Evolutionary conservation across 2,888 invertebrate species (phyloP), one percentile per base, ranked within the genome.

Genomic region (Lepidochitona cinerea): DNA sequence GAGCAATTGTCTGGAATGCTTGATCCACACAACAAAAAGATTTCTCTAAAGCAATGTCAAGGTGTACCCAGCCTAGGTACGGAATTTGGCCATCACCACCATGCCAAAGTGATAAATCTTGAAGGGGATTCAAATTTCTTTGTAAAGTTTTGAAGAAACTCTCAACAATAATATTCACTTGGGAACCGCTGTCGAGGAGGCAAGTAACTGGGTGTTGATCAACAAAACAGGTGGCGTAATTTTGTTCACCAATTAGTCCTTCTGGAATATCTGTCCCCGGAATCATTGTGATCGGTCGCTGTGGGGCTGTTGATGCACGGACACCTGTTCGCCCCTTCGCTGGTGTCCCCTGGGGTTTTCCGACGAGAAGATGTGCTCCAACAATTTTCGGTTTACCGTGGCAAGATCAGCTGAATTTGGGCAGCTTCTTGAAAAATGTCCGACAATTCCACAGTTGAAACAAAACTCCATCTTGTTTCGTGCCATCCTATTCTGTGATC

Each of bases 161-260:
- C 32, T 59, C 59, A 23, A 26, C 26, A 59, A 59, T 26, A 59
- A 59, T 59, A 26, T 23, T 59, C 23, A 59, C 59, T 32, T 59
- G 59, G 12, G 59, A 59, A 29, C 26, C 59, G 29, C 59, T 59
- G 26, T 59, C 59, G 4, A 59, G 29, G 14, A 59, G 26, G 32
- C 59, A 59, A 29, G 59, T 59, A 59, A 9, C 59, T 59, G 59
- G 29, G 26, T 59, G 59, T 14, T 59, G 23, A 32, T 59, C 59
- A 59, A 59, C 59, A 26, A 59, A 59, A 59, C 59, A 59, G 29
- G 23, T 59, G 12, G 59, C 59, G 32, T 14, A 59, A 14, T 29
- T 9, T 18, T 37, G 66, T 36, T 66, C 66, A 66, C 66, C 66
- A 66, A 66, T 37, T 14, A 66, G 66, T 6, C 66, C 66, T 14